Base-by-base conservation (phyloP, 2,797 vertebrate genomes). In the Crypturellus tataupa region DNA sequence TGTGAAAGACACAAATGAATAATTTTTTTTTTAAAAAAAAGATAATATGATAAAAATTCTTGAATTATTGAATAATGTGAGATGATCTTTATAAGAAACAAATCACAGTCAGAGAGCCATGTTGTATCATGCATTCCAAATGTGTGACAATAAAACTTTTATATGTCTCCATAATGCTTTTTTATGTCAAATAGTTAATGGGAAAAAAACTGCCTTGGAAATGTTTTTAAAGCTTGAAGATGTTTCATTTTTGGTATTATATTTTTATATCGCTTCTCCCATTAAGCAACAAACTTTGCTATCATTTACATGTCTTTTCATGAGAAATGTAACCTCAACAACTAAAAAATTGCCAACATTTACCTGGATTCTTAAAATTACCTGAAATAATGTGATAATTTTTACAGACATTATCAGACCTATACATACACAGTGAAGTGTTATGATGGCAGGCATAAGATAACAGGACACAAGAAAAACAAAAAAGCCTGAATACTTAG, bases 151-250 rank as follows among this genome's bases (percentile, higher is more conserved):
- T 93, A 92, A 94, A 95, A 87, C 46, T 91, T 96, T 89, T 89
- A 93, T 86, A 53, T 51, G 29, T 44, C 90, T 89, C 70, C 72
- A 87, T 89, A 25, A 13, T 55, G 63, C 65, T 72, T 77, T 62
- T 95, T 95, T 93, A 95, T 82, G 76, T 69, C 69, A 78, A 93
- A 87, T 11, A 93, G 44, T 93, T 93, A 95, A 89, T 80, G 92
- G 14, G 14, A 12, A 31, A 94, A 56, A 94, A 89, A 93, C 25
- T 46, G 49, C 35, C 56, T 65, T 72, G 78, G 76, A 78, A 89
- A 83, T 33, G 44, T 55, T 93, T 94, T 75, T 83, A 25, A 62
- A 89, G 49, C 83, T 83, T 83, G 90, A 92, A 96, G 55, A 85
- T 59, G 55, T 59, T 94, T 87, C 39, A 51, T 82, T 73, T 80